Evolutionary conservation across 1,140 invertebrate genomes (phyloP).

Genomic region (Thaumatotibia leucotreta): DNA sequence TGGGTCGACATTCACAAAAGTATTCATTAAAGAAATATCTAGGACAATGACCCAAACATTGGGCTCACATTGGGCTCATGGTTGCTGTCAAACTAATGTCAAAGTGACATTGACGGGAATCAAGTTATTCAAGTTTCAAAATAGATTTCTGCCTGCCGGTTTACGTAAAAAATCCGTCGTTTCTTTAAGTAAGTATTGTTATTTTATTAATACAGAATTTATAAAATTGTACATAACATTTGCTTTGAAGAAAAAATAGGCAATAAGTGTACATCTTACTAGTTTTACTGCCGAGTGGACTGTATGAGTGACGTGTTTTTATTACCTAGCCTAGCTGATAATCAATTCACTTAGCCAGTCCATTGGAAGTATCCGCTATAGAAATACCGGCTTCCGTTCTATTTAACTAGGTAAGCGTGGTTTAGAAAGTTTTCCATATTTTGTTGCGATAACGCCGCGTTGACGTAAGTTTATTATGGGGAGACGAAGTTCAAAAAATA

Average conservation of each 20-base stretch:
- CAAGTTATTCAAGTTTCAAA: not conserved
- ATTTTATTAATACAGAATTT: no score
- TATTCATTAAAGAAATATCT: not conserved
- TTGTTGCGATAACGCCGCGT: not conserved
- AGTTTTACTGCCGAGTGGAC: not conserved
- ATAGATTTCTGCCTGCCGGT: not conserved
- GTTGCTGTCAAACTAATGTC: not conserved
- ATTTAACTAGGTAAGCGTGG: not conserved
- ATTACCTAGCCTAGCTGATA: not conserved
- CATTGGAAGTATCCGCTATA: not conserved
- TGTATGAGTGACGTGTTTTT: not conserved
- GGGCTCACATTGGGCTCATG: not conserved
- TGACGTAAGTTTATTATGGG: not conserved
- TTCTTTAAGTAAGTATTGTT: not conserved
- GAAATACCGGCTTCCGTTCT: not conserved
- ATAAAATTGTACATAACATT: no score
- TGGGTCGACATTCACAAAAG: not conserved
- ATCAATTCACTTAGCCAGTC: not conserved
- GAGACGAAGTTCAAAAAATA: not conserved
- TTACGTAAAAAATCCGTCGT: not conserved
- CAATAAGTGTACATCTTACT: not conserved
- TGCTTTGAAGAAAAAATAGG: not conserved
- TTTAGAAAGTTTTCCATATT: not conserved
- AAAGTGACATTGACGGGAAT: not conserved
- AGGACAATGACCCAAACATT: not conserved